Evolutionary conservation across 2,113 vertebrate species (phyloP).

Genomic region (Melanostigma gelatinosum): DNA sequence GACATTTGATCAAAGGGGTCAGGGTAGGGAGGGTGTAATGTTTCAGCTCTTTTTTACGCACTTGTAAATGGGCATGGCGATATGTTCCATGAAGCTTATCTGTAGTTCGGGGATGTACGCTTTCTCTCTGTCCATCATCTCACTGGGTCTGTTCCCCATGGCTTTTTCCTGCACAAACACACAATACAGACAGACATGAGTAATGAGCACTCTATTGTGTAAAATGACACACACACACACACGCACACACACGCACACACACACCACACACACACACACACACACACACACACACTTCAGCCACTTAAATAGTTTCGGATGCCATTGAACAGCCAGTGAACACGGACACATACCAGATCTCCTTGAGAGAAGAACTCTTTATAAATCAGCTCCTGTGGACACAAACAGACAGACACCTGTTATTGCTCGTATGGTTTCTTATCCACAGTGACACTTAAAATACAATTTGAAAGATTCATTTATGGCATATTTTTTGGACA

Average conservation of each 20-base stretch:
- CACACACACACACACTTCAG: slow-evolving; percentile 13
- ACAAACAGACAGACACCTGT: slow-evolving; percentile 40
- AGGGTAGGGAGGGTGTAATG: too few species aligned
- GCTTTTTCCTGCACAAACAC: slow-evolving; percentile 90
- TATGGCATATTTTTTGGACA: neutral
- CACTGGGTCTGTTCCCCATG: slow-evolving; percentile 97
- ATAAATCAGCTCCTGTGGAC: slow-evolving; percentile 95
- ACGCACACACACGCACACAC: slow-evolving; percentile 13
- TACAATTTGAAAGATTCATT: neutral
- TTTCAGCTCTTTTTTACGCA: slow-evolving; percentile 68
- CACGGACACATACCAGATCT: slow-evolving; percentile 90
- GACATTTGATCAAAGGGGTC: neutral
- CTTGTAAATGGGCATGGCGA: slow-evolving; percentile 98
- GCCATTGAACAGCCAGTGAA: neutral
- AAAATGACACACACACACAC: slow-evolving; percentile 31
- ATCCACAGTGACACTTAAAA: neutral
- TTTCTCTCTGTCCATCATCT: slow-evolving; percentile 99
- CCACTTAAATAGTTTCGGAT: slow-evolving; percentile 35
- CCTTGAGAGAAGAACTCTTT: slow-evolving; percentile 99
- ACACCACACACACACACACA: slow-evolving; percentile 25
- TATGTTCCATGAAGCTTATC: slow-evolving; percentile 99
- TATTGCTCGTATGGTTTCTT: slow-evolving; percentile 3
- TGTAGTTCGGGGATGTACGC: slow-evolving; percentile 98
- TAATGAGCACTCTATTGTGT: too few species aligned
- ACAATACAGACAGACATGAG: neutral